phyloP scores from a whole-genome alignment of 1,140 invertebrate species.

The Drosophila repleta region DNA sequence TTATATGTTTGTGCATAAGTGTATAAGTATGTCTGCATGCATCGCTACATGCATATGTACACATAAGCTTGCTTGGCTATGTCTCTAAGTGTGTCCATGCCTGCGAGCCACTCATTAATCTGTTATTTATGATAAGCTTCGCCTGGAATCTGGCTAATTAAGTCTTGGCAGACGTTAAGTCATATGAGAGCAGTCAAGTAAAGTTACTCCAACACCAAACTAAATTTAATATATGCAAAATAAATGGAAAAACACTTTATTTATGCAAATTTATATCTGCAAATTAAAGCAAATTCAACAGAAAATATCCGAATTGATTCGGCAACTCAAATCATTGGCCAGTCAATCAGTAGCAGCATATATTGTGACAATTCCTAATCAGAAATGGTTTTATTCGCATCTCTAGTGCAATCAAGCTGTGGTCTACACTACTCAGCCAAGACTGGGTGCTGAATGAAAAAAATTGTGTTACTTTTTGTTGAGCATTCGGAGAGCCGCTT shows the following conservation, averaged over 20 bases:
- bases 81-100: background rate
- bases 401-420: slow-evolving; percentile 54
- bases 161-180: background rate
- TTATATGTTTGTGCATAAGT: too few species aligned
- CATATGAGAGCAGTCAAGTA: background rate
- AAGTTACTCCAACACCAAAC: background rate
- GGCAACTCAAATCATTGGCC: too few species aligned
- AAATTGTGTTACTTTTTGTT: slow-evolving; percentile 16
- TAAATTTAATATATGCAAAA: background rate
- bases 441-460: background rate
- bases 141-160: background rate
- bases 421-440: slow-evolving; percentile 14
- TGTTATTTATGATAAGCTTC: background rate
- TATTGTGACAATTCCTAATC: slow-evolving; percentile 5
- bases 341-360: slow-evolving; percentile 18
- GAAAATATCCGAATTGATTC: background rate
- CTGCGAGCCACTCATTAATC: slow-evolving; percentile 16
- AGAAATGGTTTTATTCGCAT: slow-evolving; percentile 11
- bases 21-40: too few species aligned
- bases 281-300: background rate
- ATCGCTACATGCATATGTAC: background rate
- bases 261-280: background rate
- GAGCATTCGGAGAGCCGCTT: slow-evolving; percentile 43
- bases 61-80: too few species aligned
- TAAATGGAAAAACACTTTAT: background rate